Evolutionary conservation across 2,888 invertebrate species (phyloP), one percentile per base, ranked within the genome.

Genomic region (Plutella xylostella): DNA sequence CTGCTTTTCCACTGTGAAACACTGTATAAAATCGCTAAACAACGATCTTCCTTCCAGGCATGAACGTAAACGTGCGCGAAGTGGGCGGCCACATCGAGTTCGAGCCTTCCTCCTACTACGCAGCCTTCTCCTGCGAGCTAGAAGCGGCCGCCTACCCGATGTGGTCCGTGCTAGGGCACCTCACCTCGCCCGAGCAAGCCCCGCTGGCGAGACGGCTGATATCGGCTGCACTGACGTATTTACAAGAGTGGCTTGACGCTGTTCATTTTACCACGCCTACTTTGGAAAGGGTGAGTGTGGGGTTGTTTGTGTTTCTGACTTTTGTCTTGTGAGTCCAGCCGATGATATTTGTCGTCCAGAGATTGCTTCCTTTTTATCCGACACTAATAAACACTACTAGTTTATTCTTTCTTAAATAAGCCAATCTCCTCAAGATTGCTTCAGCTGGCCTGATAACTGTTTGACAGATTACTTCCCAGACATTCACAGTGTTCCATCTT

Each of bases 141-240:
- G 98, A 98, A 82, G 96, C 97, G 19, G 96, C 96, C 60, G 96
- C 97, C 12, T 96, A 97, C 78, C 97, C 97, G 1, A 96, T 98
- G 97, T 98, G 97, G 97, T 95, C 96, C 12, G 88, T 98, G 47
- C 92, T 97, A 45, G 91, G 92, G 37, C 97, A 98, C 82, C 85
- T 96, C 28, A 88, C 89, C 49, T 92, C 91, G 62, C 85, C 88
- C 7, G 86, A 86, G 52, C 92, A 92, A 60, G 91, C 91, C 18
- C 86, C 88, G 52, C 85, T 93, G 33, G 93, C 94, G 41, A 87
- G 89, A 54, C 87, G 92, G 55, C 91, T 95, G 49, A 77, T 96
- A 21, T 85, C 86, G 43, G 90, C 91, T 60, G 95, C 95, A 72
- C 84, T 92, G 28, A 86, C 86, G 43, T 91, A 92, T 54, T 84